Evolutionary conservation across 2,797 vertebrate genomes (phyloP).

Genomic region (Phoeniculus purpureus): DNA sequence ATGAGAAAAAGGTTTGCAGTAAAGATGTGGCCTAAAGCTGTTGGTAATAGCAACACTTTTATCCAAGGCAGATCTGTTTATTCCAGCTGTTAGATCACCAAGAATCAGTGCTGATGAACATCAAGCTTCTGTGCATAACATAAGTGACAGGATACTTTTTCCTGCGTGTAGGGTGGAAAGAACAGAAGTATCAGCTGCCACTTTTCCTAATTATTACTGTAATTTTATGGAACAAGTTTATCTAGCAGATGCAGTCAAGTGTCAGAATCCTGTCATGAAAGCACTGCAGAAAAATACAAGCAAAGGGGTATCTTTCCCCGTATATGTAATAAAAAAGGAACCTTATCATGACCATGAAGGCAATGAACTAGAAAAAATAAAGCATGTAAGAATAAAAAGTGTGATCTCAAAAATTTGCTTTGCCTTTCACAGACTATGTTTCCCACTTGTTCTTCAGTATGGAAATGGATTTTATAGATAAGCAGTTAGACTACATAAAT

Average conservation of each 20-base stretch:
- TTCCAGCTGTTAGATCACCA: neutral
- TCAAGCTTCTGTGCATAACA: neutral
- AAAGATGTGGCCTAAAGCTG: neutral
- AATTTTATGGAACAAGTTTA: neutral
- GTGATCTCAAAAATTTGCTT: neutral
- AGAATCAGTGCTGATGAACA: neutral
- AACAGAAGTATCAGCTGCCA: neutral
- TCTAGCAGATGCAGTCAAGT: neutral
- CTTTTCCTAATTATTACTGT: neutral
- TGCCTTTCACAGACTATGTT: neutral
- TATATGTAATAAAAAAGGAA: neutral
- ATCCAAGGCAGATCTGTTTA: fast-evolving
- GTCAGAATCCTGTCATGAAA: neutral
- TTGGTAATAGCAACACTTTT: neutral
- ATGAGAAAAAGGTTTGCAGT: neutral
- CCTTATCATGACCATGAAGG: neutral
- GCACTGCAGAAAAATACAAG: neutral
- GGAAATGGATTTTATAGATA: fast-evolving
- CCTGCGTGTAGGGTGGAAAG: neutral
- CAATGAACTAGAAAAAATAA: neutral
- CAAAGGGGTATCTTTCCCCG: neutral
- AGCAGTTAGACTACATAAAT: neutral
- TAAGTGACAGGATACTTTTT: neutral
- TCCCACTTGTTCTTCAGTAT: neutral
- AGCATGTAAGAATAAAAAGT: neutral